Evolutionary conservation across 1,140 invertebrate species (phyloP).

Genomic region (Pogonognathellus flavescens): DNA sequence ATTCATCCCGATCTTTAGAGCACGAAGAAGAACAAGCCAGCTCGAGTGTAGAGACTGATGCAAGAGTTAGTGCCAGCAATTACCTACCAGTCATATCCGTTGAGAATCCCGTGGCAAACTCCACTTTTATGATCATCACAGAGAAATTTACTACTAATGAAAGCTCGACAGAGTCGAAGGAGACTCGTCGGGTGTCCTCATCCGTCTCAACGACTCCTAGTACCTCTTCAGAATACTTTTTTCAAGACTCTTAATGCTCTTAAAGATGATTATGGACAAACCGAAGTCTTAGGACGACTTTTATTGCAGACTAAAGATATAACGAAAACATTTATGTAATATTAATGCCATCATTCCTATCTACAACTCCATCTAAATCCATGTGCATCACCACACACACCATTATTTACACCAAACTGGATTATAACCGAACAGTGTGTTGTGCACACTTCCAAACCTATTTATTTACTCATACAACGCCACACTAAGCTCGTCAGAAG

Average conservation of each 20-base stretch:
- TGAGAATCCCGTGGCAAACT: slow-evolving; percentile 13
- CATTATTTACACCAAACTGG: neutral
- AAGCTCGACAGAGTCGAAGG: slow-evolving; percentile 36
- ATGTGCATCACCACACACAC: slow-evolving; percentile 13
- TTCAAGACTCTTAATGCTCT: neutral
- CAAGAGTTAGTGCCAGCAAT: slow-evolving; percentile 37
- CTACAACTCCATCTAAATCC: neutral
- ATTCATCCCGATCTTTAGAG: slow-evolving; percentile 26
- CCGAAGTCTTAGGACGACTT: too few relatives aligned
- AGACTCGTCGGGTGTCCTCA: slow-evolving; percentile 3
- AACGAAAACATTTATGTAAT: too few relatives aligned
- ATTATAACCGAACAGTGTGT: neutral
- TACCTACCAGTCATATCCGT: slow-evolving; percentile 43
- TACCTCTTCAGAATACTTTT: slow-evolving; percentile 9
- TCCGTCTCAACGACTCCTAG: slow-evolving; percentile 26
- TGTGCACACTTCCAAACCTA: slow-evolving; percentile 1
- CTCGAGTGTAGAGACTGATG: slow-evolving; percentile 2
- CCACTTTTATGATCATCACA: slow-evolving; percentile 59
- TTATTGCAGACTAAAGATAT: too few relatives aligned
- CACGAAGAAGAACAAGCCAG: neutral
- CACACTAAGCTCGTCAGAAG: slow-evolving; percentile 33
- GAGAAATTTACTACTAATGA: slow-evolving; percentile 62
- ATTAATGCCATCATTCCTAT: too few relatives aligned
- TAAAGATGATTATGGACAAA: too few relatives aligned
- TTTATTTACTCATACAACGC: slow-evolving; percentile 21